phyloP scores from a whole-genome alignment of 35 echinoderm and acorn worm genomes.

The Chiridota heheva region DNA sequence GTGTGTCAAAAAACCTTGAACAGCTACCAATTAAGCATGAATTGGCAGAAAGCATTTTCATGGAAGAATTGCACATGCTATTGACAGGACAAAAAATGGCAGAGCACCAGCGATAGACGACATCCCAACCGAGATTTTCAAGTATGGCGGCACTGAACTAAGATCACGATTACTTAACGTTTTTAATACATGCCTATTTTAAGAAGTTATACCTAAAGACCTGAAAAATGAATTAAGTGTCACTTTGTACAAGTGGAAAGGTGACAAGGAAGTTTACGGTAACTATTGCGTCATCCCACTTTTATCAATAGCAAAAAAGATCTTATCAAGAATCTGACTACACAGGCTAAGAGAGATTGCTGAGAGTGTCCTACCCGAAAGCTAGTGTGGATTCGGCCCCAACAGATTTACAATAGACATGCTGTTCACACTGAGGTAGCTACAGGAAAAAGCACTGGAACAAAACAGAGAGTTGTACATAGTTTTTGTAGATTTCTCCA shows the following conservation, averaged over 20 bases:
- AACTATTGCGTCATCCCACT: constrained; percentile 37
- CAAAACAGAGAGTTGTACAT: constrained; percentile 43
- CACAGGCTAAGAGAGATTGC: constrained; percentile 17
- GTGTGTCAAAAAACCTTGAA: neutral
- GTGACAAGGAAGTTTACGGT: constrained; percentile 15
- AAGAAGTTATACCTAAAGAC: neutral
- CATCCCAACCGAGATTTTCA: neutral
- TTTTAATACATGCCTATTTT: neutral
- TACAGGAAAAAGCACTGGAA: constrained; percentile 47
- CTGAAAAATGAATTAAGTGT: neutral
- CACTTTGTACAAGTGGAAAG: constrained; percentile 5
- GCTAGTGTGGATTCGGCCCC: constrained; percentile 13
- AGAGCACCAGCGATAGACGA: neutral
- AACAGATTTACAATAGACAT: constrained; percentile 15
- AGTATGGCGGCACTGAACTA: neutral
- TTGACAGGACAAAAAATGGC: neutral
- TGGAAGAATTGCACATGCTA: neutral
- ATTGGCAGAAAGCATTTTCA: neutral
- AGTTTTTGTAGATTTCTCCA: constrained; percentile 52
- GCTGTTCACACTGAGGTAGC: constrained; percentile 43
- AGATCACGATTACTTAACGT: neutral
- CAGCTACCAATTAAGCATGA: neutral
- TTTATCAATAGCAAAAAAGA: constrained; percentile 15
- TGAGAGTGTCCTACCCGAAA: neutral
- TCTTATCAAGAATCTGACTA: constrained; percentile 16